Evolutionary conservation across 2,113 vertebrate species (phyloP).

Genomic region (Poeciliopsis retropinna): DNA sequence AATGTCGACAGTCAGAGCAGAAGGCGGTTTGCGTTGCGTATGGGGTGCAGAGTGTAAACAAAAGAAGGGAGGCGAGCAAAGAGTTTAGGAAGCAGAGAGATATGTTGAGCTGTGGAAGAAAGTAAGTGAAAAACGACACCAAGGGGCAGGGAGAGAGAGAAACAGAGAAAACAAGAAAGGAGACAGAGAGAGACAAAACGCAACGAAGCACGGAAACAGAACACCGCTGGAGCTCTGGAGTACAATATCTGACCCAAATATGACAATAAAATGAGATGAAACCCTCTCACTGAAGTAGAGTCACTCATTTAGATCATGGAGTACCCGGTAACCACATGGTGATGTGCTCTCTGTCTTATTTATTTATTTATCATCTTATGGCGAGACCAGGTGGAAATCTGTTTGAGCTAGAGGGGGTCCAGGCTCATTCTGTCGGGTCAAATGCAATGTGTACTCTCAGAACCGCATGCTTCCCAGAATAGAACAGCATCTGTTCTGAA

Average conservation of each 20-base stretch:
- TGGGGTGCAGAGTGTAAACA: conserved; percentile 26
- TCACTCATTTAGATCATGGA: conserved; percentile 33
- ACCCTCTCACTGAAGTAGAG: conserved; percentile 16
- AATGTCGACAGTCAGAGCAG: conserved; percentile 32
- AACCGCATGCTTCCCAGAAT: neutral
- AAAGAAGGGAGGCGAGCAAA: neutral
- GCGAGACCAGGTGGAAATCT: neutral
- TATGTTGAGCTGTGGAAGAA: conserved; percentile 4
- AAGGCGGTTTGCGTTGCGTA: conserved; percentile 19
- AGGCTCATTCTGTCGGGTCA: neutral
- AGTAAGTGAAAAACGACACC: conserved; percentile 27
- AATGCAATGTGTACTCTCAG: neutral
- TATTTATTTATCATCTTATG: neutral
- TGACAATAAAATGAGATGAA: conserved; percentile 50
- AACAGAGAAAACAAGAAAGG: conserved; percentile 41
- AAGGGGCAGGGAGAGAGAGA: conserved; percentile 21
- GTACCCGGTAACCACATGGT: conserved; percentile 14
- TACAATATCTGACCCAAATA: conserved; percentile 63
- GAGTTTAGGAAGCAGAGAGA: conserved; percentile 15
- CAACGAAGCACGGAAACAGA: conserved; percentile 31
- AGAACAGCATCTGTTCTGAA: conserved; percentile 2
- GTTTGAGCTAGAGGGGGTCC: neutral
- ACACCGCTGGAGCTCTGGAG: conserved; percentile 27
- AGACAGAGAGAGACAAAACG: conserved; percentile 37
- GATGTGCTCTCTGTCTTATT: neutral